phyloP scores from a whole-genome alignment of 2,888 invertebrate genomes.

The Ethmia dodecea region DNA sequence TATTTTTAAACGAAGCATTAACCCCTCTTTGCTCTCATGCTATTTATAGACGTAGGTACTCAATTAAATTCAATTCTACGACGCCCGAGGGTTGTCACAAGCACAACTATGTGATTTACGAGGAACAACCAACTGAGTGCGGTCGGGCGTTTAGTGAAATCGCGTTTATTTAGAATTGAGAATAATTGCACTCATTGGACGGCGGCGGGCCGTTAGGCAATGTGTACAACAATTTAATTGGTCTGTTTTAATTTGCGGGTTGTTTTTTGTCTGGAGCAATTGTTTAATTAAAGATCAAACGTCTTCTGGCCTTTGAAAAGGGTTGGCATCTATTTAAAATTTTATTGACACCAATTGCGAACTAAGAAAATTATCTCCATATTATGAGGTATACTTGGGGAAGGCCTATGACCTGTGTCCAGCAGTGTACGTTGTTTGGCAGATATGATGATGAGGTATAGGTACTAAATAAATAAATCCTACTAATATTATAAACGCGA shows the following conservation, averaged over 20 bases:
- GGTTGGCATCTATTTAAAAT: too few species aligned
- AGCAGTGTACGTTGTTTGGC: too few species aligned
- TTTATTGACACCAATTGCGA: too few species aligned
- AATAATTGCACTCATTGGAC: slow-evolving; percentile 53
- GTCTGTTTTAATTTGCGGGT: slow-evolving; percentile 20
- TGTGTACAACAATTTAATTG: slow-evolving; percentile 25
- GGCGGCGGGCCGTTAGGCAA: slow-evolving; percentile 31
- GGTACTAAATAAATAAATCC: too few species aligned
- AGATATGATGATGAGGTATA: too few species aligned
- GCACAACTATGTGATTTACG: slow-evolving; percentile 63
- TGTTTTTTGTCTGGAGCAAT: background rate
- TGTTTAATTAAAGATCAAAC: too few species aligned
- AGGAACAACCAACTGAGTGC: slow-evolving; percentile 15
- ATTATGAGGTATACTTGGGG: too few species aligned
- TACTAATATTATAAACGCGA: too few species aligned
- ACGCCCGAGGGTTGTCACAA: slow-evolving; percentile 52
- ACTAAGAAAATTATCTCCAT: too few species aligned
- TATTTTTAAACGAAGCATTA: background rate
- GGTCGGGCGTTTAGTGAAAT: slow-evolving; percentile 35
- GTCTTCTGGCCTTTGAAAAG: too few species aligned
- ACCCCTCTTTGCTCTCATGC: slow-evolving; percentile 2
- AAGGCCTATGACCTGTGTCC: too few species aligned
- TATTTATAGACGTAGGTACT: slow-evolving; percentile 50
- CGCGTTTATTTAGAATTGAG: slow-evolving; percentile 51
- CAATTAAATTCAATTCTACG: slow-evolving; percentile 69